Base-by-base conservation (phyloP, 2,888 invertebrate species). In the Drosophila anceps region DNA sequence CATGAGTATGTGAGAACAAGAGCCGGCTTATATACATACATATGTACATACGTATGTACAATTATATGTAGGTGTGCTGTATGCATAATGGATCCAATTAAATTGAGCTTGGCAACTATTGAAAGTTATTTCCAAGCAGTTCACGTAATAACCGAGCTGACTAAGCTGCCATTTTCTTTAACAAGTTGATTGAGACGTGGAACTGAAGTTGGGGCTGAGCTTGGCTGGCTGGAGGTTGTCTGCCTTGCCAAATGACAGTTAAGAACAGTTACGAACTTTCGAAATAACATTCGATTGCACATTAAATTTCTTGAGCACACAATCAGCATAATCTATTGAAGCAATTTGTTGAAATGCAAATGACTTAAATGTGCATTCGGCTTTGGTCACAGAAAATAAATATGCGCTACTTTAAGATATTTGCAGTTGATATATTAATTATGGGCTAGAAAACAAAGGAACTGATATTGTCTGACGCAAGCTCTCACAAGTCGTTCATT, bases 11-110 rank as follows among this genome's bases (percentile, higher is more conserved):
- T 59, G 43, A 41, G 58, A 55, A 44, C 29, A 46, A 39, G 27
- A 43, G 39, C 33, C 35, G 9, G 27, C 18, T 18, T 68, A 31
- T 55, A 7, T 18, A 44, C 43, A 43, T 12, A 43, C 43, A 44
- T n/a, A n/a, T n/a, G n/a, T 1, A 35, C 33, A 35, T 10, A 35
- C 35, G 4, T 58, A 12, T 41, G 43, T 27, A 59, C 13, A 50
- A 20, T 31, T 41, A 51, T 50, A 24, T 39, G 54, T 54, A 43
- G 20, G 46, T 73, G 62, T 70, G 61, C 58, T 59, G 18, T 60
- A 46, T 76, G 73, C 76, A 67, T 79, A 87, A 74, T 76, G 72
- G 62, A 65, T 76, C 62, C 80, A 78, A 79, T 78, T 79, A 78
- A 76, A 70, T 67, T 50, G 27, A 58, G 75, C 76, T 63, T 79